Percentiles rank a stretch among this genome's conserved stretches.
These are phyloP conservation scores for Agonopterix subpropinquella DNA, from an alignment of 2,888 invertebrate genomes.

Conservation along the genomic window DNA sequence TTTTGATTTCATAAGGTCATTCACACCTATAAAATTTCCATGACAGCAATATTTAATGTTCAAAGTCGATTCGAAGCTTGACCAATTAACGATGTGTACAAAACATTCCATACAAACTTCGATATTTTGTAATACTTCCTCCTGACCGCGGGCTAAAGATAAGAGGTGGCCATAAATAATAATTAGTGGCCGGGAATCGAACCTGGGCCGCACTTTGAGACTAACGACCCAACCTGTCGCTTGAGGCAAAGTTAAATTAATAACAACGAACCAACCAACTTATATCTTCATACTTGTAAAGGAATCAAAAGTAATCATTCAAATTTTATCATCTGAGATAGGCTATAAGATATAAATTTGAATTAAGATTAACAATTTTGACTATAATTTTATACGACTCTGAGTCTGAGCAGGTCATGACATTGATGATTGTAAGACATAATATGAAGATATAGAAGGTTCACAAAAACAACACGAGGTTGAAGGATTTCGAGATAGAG, in stretches of 20 bases:
- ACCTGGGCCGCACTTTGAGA: conserved; percentile 38
- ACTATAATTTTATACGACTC: too few relatives aligned
- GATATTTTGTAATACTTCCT: conserved; percentile 36
- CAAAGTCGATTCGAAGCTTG: conserved; percentile 6
- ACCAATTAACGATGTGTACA: conserved; percentile 15
- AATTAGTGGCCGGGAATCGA: conserved; percentile 53
- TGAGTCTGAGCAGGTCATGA: too few relatives aligned
- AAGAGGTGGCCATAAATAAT: conserved; percentile 53
- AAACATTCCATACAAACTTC: conserved; percentile 16
- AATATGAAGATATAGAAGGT: too few relatives aligned
- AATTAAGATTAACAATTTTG: background rate
- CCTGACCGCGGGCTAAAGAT: conserved; percentile 34
- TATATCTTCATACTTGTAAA: conserved; percentile 42
- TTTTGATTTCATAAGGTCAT: too few relatives aligned
- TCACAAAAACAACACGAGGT: too few relatives aligned
- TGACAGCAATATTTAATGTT: background rate
- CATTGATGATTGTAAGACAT: too few relatives aligned
- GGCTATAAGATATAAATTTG: conserved; percentile 19
- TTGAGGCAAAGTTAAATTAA: conserved; percentile 44
- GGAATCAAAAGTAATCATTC: conserved; percentile 18
- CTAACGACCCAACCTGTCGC: conserved; percentile 49
- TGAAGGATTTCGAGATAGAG: too few relatives aligned
- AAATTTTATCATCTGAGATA: conserved; percentile 2
- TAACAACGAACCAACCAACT: conserved; percentile 42
- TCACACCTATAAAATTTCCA: too few relatives aligned